Conservation (phyloP, 1,140 invertebrate genomes). For the Formica selysi region DNA sequence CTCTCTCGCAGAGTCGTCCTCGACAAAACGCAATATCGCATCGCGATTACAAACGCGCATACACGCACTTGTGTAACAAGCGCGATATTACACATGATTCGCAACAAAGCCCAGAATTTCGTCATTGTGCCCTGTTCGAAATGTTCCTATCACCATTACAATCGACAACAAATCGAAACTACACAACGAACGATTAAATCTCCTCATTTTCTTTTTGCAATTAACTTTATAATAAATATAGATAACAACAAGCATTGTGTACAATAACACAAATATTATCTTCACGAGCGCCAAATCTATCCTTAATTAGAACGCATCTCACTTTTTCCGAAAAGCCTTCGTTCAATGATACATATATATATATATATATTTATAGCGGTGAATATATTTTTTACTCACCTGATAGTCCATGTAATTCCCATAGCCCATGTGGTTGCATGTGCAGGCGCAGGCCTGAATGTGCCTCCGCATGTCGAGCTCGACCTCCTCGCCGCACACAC, state of each 20-base stretch:
- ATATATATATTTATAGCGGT: too few species aligned
- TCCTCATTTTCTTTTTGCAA: neutral
- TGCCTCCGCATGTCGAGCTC: conserved; percentile 93
- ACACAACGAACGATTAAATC: neutral
- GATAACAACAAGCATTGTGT: neutral
- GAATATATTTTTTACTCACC: conserved; percentile 86
- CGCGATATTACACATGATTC: conserved; percentile 21
- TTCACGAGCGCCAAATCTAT: neutral
- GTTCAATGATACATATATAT: neutral
- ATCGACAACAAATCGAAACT: neutral
- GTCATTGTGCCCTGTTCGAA: neutral
- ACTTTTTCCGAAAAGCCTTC: neutral
- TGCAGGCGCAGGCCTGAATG: conserved; percentile 94
- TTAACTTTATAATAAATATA: neutral
- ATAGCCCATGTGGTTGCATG: conserved; percentile 96
- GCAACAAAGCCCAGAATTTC: conserved; percentile 27
- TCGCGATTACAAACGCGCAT: conserved; percentile 26
- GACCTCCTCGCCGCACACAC: conserved; percentile 86
- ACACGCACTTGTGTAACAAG: neutral
- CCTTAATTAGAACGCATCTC: neutral
- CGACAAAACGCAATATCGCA: conserved; percentile 30
- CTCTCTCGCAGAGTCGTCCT: conserved; percentile 17
- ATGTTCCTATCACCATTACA: neutral
- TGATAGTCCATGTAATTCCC: conserved; percentile 96
- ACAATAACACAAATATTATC: neutral